Base-by-base conservation (phyloP, 64 coral and sea anemone species). In the Trachythela sp. region DNA sequence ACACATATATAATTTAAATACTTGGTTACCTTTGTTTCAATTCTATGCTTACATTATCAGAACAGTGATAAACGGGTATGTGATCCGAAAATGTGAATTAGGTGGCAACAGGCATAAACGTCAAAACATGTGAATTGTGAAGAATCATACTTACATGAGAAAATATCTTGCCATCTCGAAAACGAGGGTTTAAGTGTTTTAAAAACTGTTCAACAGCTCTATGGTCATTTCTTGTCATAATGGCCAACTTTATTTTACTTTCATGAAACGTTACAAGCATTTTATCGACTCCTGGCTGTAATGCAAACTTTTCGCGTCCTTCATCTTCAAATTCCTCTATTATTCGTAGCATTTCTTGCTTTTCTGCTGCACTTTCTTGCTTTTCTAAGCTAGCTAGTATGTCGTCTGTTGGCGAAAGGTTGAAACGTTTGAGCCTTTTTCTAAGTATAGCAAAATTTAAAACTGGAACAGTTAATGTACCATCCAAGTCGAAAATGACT, bases 271-370 rank as follows among this genome's bases (percentile, higher is more conserved):
- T 92, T 40, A 91, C 90, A n/a, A 98, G 91, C 68, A 98, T 88
- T 77, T 92, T 36, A 83, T 89, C 87, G 18, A 98, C 86, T 68
- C 93, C 95, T 37, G 95, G 95, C 37, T 98, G 95, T 14, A 98
- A 48, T 45, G 92, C 32, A 84, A 94, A 94, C 41, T 89, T 84
- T 8, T 70, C 71, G n/a, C 92, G 92, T 42, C 95, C 95, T 93
- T 94, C 95, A 31, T 92, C 91, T 91, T 98, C 95, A 98, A 98
- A 98, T 26, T 98, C 67, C 52, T 94, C 93, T 13, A 98, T 87
- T 24, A 97, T 77, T 88, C 17, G 22, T 17, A 94, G 58, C 38
- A 92, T 48, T 8, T 80, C 75, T 64, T 20, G 15, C 56, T 64
- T 64, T 64, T 64, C 56, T 26, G 56, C 1, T 27, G 8, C 15